phyloP scores from a whole-genome alignment of 2,113 vertebrate species.

The Empidonax traillii region DNA sequence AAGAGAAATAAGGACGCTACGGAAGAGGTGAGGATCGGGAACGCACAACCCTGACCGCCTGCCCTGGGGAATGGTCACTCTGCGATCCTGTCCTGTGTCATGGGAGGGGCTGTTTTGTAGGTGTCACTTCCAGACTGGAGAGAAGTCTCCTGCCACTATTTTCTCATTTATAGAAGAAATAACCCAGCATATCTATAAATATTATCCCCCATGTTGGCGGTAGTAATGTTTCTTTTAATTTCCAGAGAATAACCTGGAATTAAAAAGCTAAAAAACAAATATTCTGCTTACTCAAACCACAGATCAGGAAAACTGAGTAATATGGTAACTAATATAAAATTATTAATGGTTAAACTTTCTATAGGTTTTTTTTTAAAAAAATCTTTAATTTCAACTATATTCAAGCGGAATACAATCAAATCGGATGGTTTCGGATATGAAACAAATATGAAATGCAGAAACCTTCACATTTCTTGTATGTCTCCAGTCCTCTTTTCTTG shows the following conservation, averaged over 20 bases:
- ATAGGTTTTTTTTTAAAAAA: too few species aligned
- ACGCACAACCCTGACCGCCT: fast-evolving
- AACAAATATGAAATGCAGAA: neutral
- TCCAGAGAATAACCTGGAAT: neutral
- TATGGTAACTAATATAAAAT: fast-evolving
- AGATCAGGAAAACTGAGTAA: neutral
- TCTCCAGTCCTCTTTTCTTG: neutral
- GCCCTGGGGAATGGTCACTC: neutral
- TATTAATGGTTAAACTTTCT: neutral
- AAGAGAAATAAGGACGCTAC: conserved; percentile 83
- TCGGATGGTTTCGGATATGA: neutral
- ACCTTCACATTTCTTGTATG: fast-evolving
- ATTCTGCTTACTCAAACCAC: neutral
- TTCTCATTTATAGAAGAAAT: neutral
- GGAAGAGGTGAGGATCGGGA: conserved; percentile 76
- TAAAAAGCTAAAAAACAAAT: neutral
- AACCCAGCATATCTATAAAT: neutral
- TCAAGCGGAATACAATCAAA: neutral
- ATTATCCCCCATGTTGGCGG: fast-evolving
- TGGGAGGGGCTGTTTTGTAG: fast-evolving
- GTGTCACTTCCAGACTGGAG: fast-evolving
- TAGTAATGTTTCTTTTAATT: neutral
- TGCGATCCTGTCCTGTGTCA: fast-evolving
- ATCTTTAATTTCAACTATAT: neutral
- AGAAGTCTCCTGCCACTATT: fast-evolving